phyloP scores from a whole-genome alignment of 2,113 vertebrate genomes.

The Scartelaos histophorus region DNA sequence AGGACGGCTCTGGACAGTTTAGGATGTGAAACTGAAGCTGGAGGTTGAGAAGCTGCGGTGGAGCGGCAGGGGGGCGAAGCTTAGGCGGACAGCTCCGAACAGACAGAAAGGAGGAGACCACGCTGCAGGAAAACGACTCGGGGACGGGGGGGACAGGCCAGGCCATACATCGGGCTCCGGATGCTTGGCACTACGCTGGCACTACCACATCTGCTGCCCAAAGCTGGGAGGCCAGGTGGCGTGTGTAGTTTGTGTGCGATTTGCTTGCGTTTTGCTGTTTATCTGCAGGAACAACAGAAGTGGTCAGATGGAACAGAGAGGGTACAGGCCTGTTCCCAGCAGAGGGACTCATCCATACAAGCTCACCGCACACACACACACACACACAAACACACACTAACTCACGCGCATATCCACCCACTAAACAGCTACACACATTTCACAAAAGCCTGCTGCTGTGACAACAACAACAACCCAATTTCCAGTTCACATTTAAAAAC shows the following conservation, averaged over 20 bases:
- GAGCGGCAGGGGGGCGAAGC: constrained; percentile 26
- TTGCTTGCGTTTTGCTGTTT: constrained; percentile 35
- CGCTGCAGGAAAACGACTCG: constrained; percentile 59
- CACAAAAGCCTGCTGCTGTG: constrained; percentile 66
- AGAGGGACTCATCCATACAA: constrained; percentile 71
- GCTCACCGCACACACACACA: constrained; percentile 40
- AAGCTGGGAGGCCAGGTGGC: constrained; percentile 82
- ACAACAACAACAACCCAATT: constrained; percentile 57
- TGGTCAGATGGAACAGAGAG: constrained; percentile 76
- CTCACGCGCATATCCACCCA: constrained; percentile 32
- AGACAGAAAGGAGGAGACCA: constrained; percentile 69
- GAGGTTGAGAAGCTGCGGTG: constrained; percentile 24
- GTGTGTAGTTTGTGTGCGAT: constrained; percentile 24
- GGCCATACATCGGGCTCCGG: constrained; percentile 79
- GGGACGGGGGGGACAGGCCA: constrained; percentile 67
- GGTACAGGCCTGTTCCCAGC: constrained; percentile 73
- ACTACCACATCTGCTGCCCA: constrained; percentile 82
- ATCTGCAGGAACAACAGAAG: constrained; percentile 65
- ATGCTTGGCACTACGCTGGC: constrained; percentile 76
- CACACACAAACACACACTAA: constrained; percentile 16
- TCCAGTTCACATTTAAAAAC: constrained; percentile 50
- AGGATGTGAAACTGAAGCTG: constrained; percentile 37
- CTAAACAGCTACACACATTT: constrained; percentile 62
- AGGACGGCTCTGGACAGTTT: constrained; percentile 51
- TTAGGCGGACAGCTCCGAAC: constrained; percentile 35